These are phyloP conservation scores for Allolobophora icterica DNA, from an alignment of 2,888 invertebrate genomes.

Conservation along the genomic window DNA sequence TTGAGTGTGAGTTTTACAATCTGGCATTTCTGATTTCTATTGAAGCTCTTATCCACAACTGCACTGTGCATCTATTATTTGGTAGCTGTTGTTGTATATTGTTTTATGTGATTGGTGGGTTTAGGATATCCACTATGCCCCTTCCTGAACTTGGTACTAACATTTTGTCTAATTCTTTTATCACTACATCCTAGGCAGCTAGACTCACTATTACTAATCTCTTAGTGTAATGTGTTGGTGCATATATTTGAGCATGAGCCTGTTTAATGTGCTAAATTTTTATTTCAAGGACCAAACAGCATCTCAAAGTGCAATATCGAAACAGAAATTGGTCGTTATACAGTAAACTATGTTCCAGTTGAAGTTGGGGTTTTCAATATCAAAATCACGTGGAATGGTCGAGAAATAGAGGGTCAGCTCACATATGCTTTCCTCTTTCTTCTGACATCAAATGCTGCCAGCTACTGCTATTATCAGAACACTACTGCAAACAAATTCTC, in stretches of 20 bases:
- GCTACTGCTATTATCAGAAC: not conserved
- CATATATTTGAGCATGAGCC: not conserved
- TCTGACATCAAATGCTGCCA: not conserved
- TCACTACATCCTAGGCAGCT: not conserved
- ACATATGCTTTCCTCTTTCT: not conserved
- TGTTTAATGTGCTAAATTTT: not conserved
- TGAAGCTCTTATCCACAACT: too few species aligned
- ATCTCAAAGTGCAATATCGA: slow-evolving; percentile 69
- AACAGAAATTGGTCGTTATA: slow-evolving; percentile 75
- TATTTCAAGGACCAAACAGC: slow-evolving; percentile 71
- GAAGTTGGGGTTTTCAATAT: slow-evolving; percentile 90
- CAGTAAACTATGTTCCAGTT: slow-evolving; percentile 86
- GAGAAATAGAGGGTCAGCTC: slow-evolving; percentile 66
- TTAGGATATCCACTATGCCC: not conserved
- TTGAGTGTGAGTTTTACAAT: too few species aligned
- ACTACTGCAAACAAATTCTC: too few species aligned
- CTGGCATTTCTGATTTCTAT: too few species aligned
- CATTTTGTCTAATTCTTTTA: not conserved
- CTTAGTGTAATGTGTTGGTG: not conserved
- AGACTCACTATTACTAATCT: not conserved
- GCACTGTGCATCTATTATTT: too few species aligned
- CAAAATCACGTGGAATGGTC: slow-evolving; percentile 75
- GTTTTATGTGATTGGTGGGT: too few species aligned
- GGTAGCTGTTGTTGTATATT: too few species aligned
- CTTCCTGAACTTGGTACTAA: not conserved